Percentiles rank a stretch among this genome's conserved stretches.
Conservation (phyloP, 2,113 vertebrate genomes). For the Pholis gunnellus region DNA sequence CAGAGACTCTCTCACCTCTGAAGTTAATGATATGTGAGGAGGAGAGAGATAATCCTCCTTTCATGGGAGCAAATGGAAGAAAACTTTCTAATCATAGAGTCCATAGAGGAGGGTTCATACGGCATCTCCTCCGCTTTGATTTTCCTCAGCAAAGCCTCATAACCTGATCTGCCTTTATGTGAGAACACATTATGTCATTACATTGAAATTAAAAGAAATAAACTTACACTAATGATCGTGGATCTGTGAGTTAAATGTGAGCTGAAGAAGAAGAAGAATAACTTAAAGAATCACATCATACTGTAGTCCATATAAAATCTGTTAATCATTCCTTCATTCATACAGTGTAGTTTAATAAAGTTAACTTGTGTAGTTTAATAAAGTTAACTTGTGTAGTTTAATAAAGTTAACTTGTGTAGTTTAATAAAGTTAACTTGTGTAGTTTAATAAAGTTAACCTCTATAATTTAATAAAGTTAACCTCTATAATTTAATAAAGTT, state of each 20-base stretch:
- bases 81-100: conserved; percentile 12
- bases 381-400: no score
- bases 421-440: no score
- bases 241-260: background rate
- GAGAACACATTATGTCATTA: conserved; percentile 22
- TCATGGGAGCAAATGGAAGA: background rate
- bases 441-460: no score
- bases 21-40: conserved; percentile 23
- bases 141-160: conserved; percentile 8
- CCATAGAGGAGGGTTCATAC: background rate
- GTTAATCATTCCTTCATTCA: background rate
- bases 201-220: conserved; percentile 3
- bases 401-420: no score
- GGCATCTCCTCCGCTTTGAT: conserved; percentile 30
- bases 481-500: no score
- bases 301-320: background rate
- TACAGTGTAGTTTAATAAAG: no score
- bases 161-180: conserved; percentile 18
- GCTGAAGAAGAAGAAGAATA: background rate
- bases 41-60: background rate
- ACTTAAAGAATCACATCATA: background rate
- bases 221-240: background rate
- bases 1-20: conserved; percentile 24
- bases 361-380: background rate
- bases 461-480: no score